These are phyloP conservation scores for Danio tinwini DNA, from an alignment of 2,797 vertebrate species.

Conservation along the genomic window DNA sequence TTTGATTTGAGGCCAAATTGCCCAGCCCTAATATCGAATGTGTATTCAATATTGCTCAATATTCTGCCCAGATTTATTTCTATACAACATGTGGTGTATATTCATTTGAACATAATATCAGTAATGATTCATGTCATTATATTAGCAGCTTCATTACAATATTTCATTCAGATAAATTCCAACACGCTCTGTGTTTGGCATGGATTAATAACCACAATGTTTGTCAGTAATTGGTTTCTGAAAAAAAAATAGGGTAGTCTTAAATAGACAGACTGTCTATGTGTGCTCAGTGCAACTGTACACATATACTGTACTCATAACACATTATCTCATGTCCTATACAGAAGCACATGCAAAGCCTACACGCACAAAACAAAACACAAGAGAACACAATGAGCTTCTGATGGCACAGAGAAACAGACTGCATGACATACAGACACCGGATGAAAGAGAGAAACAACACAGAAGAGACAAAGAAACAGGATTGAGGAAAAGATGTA, in stretches of 20 bases:
- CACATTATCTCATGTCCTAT: background rate
- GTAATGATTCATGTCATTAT: background rate
- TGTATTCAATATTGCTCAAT: too few relatives aligned
- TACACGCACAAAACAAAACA: background rate
- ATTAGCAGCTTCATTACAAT: background rate
- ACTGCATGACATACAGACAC: background rate
- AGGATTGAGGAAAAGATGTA: constrained; percentile 35
- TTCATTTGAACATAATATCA: background rate
- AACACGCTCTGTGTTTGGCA: too few relatives aligned
- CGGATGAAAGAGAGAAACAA: constrained; percentile 24
- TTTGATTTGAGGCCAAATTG: too few relatives aligned
- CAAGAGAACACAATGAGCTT: constrained; percentile 22
- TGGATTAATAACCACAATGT: background rate
- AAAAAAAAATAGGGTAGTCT: background rate
- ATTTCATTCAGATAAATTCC: background rate
- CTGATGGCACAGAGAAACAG: constrained; percentile 13
- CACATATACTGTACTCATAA: background rate
- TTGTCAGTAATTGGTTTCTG: background rate
- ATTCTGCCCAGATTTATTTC: background rate
- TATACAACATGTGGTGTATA: background rate
- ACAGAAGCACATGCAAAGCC: background rate
- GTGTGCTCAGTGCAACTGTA: background rate
- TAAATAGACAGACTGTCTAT: background rate
- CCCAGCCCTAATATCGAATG: too few relatives aligned
- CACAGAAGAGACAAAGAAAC: constrained; percentile 24